Conservation (phyloP, 2,113 vertebrate genomes). For the Sinosuthora webbiana region DNA sequence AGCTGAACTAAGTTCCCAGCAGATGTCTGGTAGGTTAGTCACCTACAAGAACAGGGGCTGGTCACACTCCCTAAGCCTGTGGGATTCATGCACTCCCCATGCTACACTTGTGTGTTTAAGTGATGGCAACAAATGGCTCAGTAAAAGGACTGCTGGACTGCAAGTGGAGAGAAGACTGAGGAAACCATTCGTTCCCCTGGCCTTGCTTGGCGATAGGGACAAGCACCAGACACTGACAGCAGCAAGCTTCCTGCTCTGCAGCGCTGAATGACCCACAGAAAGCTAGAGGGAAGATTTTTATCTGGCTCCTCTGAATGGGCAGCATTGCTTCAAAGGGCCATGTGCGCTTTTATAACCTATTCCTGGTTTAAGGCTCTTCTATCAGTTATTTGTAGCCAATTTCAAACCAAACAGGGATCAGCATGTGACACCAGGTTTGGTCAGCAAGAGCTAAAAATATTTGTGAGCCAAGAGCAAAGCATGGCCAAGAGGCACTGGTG, state of each 20-base stretch:
- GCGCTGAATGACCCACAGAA: background rate
- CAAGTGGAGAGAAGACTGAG: rapidly evolving
- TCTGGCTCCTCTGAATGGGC: background rate
- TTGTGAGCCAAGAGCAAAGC: background rate
- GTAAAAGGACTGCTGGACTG: background rate
- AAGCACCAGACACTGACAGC: background rate
- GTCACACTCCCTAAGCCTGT: background rate
- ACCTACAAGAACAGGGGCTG: background rate
- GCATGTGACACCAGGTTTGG: background rate
- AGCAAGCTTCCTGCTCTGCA: background rate
- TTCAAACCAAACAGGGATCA: conserved; percentile 6
- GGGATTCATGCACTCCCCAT: background rate
- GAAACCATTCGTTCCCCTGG: background rate
- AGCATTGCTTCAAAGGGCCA: background rate
- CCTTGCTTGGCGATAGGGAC: no score
- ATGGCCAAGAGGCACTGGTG: background rate
- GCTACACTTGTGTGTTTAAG: background rate
- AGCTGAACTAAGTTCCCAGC: background rate
- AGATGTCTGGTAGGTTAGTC: background rate
- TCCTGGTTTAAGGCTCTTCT: background rate
- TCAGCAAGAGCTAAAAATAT: conserved; percentile 58
- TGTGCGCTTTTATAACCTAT: background rate
- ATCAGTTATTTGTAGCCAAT: background rate
- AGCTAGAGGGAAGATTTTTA: background rate
- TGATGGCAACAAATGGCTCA: rapidly evolving